These are phyloP conservation scores for Diglossa cyanea DNA, from an alignment of 2,797 vertebrate species.

Conservation along the genomic window DNA sequence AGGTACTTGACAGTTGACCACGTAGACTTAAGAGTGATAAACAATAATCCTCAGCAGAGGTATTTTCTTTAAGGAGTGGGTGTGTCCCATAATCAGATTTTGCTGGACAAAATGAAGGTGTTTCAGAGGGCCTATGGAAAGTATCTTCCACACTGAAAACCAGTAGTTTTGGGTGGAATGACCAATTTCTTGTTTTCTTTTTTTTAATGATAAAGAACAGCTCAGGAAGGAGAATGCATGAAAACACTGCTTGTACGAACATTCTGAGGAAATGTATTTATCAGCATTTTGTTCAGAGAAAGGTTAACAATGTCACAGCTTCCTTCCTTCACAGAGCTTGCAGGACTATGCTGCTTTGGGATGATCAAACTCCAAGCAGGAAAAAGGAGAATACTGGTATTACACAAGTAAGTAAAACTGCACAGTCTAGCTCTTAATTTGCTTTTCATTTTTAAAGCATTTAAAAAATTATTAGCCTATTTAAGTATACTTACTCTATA, in stretches of 20 bases:
- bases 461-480: not conserved
- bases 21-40: not conserved
- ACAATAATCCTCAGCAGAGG: not conserved
- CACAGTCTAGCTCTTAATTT: not conserved
- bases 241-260: not conserved
- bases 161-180: not conserved
- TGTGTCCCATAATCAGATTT: not conserved
- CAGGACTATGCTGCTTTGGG: not conserved
- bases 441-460: not conserved
- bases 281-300: not conserved
- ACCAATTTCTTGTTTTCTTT: not conserved
- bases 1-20: not conserved
- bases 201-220: not conserved
- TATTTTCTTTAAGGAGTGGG: not conserved
- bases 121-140: not conserved
- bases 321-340: not conserved
- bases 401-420: not conserved
- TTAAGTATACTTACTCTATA: slow-evolving; percentile 87
- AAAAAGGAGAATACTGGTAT: not conserved
- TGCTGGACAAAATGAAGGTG: not conserved
- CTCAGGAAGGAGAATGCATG: not conserved
- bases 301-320: not conserved
- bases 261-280: not conserved
- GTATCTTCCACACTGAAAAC: not conserved
- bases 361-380: not conserved